Percentiles rank a stretch among this genome's conserved stretches.
Conservation (phyloP, 2,888 invertebrate species). For the Polyommatus iphigenia region DNA sequence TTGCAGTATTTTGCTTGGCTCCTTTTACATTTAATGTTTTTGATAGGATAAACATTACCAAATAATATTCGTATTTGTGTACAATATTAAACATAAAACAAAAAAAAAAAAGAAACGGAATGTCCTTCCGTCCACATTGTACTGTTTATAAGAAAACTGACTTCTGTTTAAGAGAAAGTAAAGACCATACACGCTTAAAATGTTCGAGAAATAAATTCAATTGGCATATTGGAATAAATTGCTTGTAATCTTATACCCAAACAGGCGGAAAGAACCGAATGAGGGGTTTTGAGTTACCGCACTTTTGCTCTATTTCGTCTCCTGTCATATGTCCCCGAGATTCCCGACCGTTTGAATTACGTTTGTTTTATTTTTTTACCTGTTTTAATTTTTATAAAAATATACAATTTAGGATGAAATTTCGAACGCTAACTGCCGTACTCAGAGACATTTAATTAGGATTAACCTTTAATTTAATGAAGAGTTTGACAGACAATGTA, state of each 20-base stretch:
- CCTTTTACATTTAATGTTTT: no score
- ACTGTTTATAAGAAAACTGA: constrained; percentile 39
- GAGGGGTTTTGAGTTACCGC: constrained; percentile 74
- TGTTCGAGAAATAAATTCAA: constrained; percentile 65
- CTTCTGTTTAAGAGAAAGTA: constrained; percentile 48
- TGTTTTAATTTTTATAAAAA: background rate
- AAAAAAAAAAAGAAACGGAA: background rate
- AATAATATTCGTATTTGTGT: no score
- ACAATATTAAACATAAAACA: no score
- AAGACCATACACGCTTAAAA: constrained; percentile 60
- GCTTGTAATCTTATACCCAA: constrained; percentile 79
- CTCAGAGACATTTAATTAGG: no score
- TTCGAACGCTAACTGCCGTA: no score
- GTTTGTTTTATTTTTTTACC: constrained; percentile 2
- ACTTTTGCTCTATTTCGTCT: constrained; percentile 61
- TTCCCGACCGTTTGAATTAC: constrained; percentile 55
- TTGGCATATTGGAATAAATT: constrained; percentile 77
- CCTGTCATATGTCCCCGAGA: constrained; percentile 50
- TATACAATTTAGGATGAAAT: no score
- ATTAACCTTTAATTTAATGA: no score
- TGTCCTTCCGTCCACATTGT: background rate
- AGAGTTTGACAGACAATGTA: no score
- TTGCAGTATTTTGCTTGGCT: no score
- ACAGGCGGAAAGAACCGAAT: constrained; percentile 76
- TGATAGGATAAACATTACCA: no score